phyloP scores from a whole-genome alignment of 2,888 invertebrate genomes.

The Tipula lateralis region DNA sequence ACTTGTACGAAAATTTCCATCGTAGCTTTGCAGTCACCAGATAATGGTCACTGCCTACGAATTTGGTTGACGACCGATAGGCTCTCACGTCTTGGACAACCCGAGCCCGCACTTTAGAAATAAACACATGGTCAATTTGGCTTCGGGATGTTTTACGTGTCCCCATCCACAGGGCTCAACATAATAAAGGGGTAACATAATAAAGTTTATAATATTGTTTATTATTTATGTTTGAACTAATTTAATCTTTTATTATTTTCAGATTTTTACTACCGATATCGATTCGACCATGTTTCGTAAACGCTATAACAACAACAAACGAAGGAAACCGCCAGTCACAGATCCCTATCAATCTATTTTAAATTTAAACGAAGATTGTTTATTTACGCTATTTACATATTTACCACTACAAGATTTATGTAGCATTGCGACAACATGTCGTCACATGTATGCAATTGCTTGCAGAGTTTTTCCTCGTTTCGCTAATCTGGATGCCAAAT shows the following conservation, averaged over 20 bases:
- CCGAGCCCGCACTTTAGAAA: too few species aligned
- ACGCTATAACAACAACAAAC: background rate
- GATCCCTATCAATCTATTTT: background rate
- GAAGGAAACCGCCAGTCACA: background rate
- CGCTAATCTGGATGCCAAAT: background rate
- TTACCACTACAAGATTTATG: background rate
- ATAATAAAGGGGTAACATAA: too few species aligned
- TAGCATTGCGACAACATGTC: background rate
- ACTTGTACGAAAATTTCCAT: too few species aligned
- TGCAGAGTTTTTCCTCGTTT: background rate
- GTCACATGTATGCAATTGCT: background rate
- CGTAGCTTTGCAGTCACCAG: too few species aligned
- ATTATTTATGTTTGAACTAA: too few species aligned
- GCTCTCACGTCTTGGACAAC: too few species aligned
- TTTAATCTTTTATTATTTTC: background rate
- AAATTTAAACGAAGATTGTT: background rate
- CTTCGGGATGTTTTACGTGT: too few species aligned
- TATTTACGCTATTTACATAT: background rate
- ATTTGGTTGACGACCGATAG: too few species aligned
- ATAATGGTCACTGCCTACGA: too few species aligned
- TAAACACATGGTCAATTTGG: too few species aligned
- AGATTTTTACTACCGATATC: background rate
- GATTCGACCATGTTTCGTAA: background rate
- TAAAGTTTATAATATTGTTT: too few species aligned
- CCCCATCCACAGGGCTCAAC: too few species aligned